These are phyloP conservation scores for Spilogale gracilis DNA, from an alignment of 2,113 vertebrate species.

Conservation along the genomic window DNA sequence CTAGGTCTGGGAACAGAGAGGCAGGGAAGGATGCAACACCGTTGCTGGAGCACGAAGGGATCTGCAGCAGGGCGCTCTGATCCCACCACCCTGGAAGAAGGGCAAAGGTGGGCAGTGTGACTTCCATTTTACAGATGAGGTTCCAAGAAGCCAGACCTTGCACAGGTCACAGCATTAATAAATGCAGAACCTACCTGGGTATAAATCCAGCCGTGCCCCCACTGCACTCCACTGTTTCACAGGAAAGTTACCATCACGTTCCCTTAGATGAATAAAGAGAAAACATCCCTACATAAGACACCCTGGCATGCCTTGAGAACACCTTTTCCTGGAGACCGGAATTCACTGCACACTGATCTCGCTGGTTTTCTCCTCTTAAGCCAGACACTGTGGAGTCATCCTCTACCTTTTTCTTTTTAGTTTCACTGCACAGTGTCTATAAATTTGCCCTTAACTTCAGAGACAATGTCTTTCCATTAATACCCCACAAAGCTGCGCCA, in stretches of 20 bases:
- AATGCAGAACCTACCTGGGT: neutral
- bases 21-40: neutral
- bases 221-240: neutral
- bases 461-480: neutral
- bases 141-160: neutral
- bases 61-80: neutral
- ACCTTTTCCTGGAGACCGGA: neutral
- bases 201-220: neutral
- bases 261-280: neutral
- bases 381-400: neutral
- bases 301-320: neutral
- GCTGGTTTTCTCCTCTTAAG: neutral
- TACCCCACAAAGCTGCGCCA: neutral
- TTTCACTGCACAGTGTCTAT: neutral
- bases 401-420: neutral
- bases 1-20: neutral
- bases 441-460: neutral
- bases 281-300: neutral
- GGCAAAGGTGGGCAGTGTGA: neutral
- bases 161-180: neutral
- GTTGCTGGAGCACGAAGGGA: accelerated
- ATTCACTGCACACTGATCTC: neutral
- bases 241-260: neutral
- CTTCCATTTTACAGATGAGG: neutral
- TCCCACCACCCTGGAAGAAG: neutral